Base-by-base conservation (phyloP, 1,140 invertebrate genomes). In the Limonius californicus region DNA sequence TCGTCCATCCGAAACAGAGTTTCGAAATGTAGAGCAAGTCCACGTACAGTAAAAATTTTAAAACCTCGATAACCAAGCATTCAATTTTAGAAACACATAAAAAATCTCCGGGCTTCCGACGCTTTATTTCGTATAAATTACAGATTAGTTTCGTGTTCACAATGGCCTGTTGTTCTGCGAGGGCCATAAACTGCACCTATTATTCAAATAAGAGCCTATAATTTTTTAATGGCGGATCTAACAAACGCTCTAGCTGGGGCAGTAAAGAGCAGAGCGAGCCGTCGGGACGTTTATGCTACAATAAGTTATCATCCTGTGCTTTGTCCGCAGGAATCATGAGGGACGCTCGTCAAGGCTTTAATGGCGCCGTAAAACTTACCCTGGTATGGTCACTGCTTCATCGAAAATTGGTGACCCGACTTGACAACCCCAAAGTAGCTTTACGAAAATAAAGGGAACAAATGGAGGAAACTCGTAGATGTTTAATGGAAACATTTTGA, bases 201-300 rank as follows among this genome's bases (percentile, higher is more conserved):
- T 50, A 50, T 50, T 50, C 20, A 50, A 50, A 50, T 50, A 50
- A 50, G 45, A 21, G 45, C 6, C 45, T 50, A 50, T 50, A 50
- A 50, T 50, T 50, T 50, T 50, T 50, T 50, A 21, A 50, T 50
- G 45, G 16, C 15, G 15, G 14, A 50, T 39, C 35, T 12, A 39
- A 39, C 35, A 39, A 39, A 39, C 35, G 35, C 15, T n/a, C 42
- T 18, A 18, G 4, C 45, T 50, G 20, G 20, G 45, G 45, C 14
- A 18, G 45, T 50, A 50, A 50, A 50, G 16, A 19, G 20, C 45
- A 50, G 45, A 50, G 12, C 45, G 45, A 50, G 12, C 20, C 45
- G 4, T 18, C 11, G 45, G 45, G 45, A 50, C 45, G 45, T 50
- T 50, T 50, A 50, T 21, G 16, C 16, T 50, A 50, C 45, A 50